Evolutionary conservation across 2,888 invertebrate species (phyloP).

Genomic region (Cerastis rubricosa): DNA sequence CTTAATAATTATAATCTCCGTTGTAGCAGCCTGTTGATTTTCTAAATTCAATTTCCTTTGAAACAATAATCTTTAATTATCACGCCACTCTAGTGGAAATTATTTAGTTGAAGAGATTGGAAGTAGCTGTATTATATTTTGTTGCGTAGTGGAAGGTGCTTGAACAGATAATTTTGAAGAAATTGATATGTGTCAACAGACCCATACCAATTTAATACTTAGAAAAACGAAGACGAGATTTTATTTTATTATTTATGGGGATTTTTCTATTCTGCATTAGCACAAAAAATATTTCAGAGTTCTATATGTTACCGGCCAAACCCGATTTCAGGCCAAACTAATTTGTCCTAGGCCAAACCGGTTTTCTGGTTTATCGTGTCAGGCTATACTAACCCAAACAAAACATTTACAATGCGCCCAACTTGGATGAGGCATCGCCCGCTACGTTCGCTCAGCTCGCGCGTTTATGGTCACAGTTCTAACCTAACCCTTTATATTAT

Average conservation of each 20-base stretch:
- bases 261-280: not conserved
- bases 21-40: conserved; percentile 34
- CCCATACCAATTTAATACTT: conserved; percentile 4
- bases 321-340: too few relatives aligned
- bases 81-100: conserved; percentile 9
- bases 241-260: not conserved
- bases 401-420: too few relatives aligned
- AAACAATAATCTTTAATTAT: conserved; percentile 27
- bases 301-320: too few relatives aligned
- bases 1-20: conserved; percentile 47
- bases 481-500: too few relatives aligned
- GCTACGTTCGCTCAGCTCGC: too few relatives aligned
- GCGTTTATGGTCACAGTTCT: too few relatives aligned
- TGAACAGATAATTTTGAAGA: not conserved
- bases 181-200: too few relatives aligned
- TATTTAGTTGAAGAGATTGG: conserved; percentile 5
- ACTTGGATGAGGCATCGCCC: too few relatives aligned
- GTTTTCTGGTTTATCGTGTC: too few relatives aligned
- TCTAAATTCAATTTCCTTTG: conserved; percentile 42
- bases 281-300: not conserved
- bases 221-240: conserved; percentile 4
- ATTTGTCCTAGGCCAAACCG: too few relatives aligned
- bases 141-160: not conserved
- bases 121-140: conserved; percentile 9
- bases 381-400: too few relatives aligned